phyloP scores from a whole-genome alignment of 1,140 invertebrate genomes.

The Conus ventricosus region DNA sequence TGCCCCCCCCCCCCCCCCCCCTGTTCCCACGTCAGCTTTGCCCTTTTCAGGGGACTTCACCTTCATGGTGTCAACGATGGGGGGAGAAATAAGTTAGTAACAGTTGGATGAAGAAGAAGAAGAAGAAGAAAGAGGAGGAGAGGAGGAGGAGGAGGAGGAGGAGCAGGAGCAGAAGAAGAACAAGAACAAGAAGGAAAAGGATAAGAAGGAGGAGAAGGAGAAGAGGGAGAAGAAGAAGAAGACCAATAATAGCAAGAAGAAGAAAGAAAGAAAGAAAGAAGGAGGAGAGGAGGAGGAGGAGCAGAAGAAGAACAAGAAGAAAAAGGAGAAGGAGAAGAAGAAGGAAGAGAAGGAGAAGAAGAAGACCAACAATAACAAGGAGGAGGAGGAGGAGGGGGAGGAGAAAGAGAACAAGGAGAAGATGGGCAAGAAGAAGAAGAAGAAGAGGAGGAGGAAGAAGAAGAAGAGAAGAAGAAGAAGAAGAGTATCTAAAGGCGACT shows the following conservation, averaged over 20 bases:
- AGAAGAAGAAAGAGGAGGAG: neutral
- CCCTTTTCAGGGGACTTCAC: too few species aligned
- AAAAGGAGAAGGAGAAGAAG: neutral
- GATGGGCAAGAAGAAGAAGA: neutral
- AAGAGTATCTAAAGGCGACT: too few species aligned
- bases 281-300: too few species aligned
- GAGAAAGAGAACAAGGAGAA: neutral
- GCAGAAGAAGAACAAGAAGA: neutral
- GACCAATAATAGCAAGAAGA: neutral
- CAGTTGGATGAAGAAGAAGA: neutral
- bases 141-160: neutral
- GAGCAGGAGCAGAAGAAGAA: neutral
- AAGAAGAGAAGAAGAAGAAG: too few species aligned
- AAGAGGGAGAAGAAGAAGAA: neutral
- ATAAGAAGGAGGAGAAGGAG: neutral
- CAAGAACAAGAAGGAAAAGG: neutral
- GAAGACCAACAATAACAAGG: too few species aligned
- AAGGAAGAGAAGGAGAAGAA: neutral
- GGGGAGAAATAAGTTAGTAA: neutral
- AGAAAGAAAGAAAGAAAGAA: neutral
- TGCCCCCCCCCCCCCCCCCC: too few species aligned
- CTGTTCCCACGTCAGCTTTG: too few species aligned
- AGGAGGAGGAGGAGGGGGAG: too few species aligned
- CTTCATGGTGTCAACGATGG: too few species aligned
- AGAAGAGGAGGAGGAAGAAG: neutral